A percentile compares a stretch with the other conserved stretches of the same genome.
These are phyloP conservation scores for Drosophila punjabiensis DNA, from an alignment of 1,140 invertebrate genomes.

Conservation along the genomic window DNA sequence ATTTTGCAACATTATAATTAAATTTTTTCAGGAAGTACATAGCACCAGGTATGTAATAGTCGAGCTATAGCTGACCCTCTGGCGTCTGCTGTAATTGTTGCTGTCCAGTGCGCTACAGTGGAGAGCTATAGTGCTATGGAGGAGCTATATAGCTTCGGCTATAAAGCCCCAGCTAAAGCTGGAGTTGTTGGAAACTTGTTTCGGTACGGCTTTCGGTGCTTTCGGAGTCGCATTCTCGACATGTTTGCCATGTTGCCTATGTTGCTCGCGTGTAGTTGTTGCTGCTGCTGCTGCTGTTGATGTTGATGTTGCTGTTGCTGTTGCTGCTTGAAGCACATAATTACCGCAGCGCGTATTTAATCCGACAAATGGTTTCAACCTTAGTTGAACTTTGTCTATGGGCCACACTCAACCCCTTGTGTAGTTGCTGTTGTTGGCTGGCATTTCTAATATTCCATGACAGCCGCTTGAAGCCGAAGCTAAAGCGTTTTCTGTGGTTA, in stretches of 20 bases:
- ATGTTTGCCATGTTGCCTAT: slow-evolving; percentile 76
- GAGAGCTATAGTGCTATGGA: slow-evolving; percentile 21
- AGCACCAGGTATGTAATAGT: slow-evolving; percentile 5
- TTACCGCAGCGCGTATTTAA: slow-evolving; percentile 83
- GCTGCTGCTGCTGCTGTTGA: slow-evolving; percentile 46
- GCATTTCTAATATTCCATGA: slow-evolving; percentile 80
- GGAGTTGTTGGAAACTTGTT: slow-evolving; percentile 67
- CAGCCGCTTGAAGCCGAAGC: slow-evolving; percentile 71
- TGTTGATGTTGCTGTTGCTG: slow-evolving; percentile 1
- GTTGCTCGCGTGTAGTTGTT: slow-evolving; percentile 47
- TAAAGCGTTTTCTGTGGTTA: slow-evolving; percentile 69
- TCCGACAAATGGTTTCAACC: slow-evolving; percentile 83
- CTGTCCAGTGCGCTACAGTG: slow-evolving; percentile 26
- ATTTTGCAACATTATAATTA: not conserved
- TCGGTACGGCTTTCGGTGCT: slow-evolving; percentile 64
- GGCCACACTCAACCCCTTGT: slow-evolving; percentile 60
- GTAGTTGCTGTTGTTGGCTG: slow-evolving; percentile 55
- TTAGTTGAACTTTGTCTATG: slow-evolving; percentile 81
- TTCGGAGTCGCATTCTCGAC: slow-evolving; percentile 62
- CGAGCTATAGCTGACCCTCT: not conserved
- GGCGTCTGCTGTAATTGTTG: slow-evolving; percentile 36
- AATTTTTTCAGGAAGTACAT: too few species aligned
- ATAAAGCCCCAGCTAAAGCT: slow-evolving; percentile 37
- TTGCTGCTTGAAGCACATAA: slow-evolving; percentile 75
- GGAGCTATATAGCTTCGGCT: slow-evolving; percentile 14